Percentiles rank a stretch among this genome's conserved stretches.
These are phyloP conservation scores for Orius laevigatus DNA, from an alignment of 1,140 invertebrate species.

Conservation along the genomic window DNA sequence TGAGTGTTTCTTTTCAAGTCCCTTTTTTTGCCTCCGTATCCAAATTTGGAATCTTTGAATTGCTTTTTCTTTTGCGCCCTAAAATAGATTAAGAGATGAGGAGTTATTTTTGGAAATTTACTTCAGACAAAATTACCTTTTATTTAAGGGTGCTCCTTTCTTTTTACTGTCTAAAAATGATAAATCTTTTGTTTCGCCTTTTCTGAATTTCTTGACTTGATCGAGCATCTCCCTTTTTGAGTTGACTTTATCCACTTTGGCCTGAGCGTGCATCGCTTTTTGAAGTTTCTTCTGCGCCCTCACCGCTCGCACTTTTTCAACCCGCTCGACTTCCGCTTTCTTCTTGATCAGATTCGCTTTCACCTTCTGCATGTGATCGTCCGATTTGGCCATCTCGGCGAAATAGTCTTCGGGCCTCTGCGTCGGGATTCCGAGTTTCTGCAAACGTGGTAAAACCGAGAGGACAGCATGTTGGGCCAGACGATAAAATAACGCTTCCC, in stretches of 20 bases:
- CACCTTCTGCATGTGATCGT: slow-evolving; percentile 95
- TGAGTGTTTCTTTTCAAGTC: slow-evolving; percentile 76
- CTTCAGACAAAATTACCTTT: no score
- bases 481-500: slow-evolving; percentile 73
- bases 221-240: slow-evolving; percentile 67
- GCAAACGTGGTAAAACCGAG: slow-evolving; percentile 55
- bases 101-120: no score
- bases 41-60: slow-evolving; percentile 74
- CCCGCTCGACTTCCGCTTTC: slow-evolving; percentile 62
- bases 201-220: slow-evolving; percentile 69
- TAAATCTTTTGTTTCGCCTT: slow-evolving; percentile 59
- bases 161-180: slow-evolving; percentile 59
- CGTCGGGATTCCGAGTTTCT: slow-evolving; percentile 57
- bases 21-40: slow-evolving; percentile 90
- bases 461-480: slow-evolving; percentile 80
- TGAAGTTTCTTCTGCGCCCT: slow-evolving; percentile 83
- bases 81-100: no score
- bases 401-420: slow-evolving; percentile 89
- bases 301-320: slow-evolving; percentile 77
- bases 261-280: slow-evolving; percentile 75
- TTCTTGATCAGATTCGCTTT: slow-evolving; percentile 68
- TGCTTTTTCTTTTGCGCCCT: slow-evolving; percentile 37
- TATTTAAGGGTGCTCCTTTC: no score
- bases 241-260: slow-evolving; percentile 55
- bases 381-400: slow-evolving; percentile 96